phyloP scores from a whole-genome alignment of 2,888 invertebrate genomes.

The Elmis aenea region DNA sequence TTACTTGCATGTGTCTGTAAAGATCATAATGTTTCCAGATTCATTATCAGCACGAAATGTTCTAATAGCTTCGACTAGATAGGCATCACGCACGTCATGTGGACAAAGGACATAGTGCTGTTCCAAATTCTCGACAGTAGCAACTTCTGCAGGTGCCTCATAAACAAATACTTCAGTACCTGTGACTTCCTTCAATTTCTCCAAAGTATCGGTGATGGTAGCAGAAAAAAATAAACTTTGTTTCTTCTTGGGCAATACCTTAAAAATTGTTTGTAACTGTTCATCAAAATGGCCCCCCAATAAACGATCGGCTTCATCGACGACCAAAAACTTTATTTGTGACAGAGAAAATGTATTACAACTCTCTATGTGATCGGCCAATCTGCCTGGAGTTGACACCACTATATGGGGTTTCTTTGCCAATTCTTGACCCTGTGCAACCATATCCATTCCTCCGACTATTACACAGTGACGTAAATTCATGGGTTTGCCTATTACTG shows the following conservation, averaged over 20 bases:
- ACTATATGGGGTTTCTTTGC: slow-evolving; percentile 87
- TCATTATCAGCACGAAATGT: slow-evolving; percentile 69
- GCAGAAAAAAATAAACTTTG: slow-evolving; percentile 94
- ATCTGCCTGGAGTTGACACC: slow-evolving; percentile 91
- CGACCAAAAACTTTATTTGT: slow-evolving; percentile 77
- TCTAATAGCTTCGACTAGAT: slow-evolving; percentile 76
- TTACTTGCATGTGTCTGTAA: slow-evolving; percentile 94
- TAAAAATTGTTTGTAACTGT: slow-evolving; percentile 75
- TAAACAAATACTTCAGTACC: slow-evolving; percentile 55
- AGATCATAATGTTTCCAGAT: slow-evolving; percentile 84
- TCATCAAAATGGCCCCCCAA: slow-evolving; percentile 75
- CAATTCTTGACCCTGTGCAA: slow-evolving; percentile 80
- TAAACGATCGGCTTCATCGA: slow-evolving; percentile 95
- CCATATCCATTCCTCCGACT: slow-evolving; percentile 94
- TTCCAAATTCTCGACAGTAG: slow-evolving; percentile 84
- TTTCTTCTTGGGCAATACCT: slow-evolving; percentile 66
- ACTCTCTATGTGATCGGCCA: slow-evolving; percentile 89
- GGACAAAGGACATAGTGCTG: slow-evolving; percentile 91
- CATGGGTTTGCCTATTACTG: slow-evolving; percentile 83
- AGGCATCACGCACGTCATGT: slow-evolving; percentile 86
- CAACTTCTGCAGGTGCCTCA: slow-evolving; percentile 67
- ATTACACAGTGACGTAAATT: slow-evolving; percentile 79
- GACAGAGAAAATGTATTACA: slow-evolving; percentile 77
- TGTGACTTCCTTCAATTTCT: slow-evolving; percentile 60
- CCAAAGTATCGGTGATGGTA: slow-evolving; percentile 82